Evolutionary conservation across 2,888 invertebrate species (phyloP).

Genomic region (Mythimna impura): DNA sequence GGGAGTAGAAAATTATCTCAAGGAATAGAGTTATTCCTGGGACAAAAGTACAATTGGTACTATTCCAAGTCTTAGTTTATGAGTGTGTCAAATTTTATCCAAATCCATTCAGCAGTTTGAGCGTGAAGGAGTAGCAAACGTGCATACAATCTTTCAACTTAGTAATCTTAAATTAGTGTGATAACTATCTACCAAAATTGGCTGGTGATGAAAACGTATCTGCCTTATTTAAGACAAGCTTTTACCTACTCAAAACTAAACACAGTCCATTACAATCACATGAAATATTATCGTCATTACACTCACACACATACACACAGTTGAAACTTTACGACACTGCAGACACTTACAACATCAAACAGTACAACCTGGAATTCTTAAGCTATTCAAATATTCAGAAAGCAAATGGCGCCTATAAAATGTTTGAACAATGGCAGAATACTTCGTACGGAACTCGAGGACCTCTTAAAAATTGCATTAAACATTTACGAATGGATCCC

Average conservation of each 20-base stretch:
- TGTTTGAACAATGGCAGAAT: slow-evolving; percentile 62
- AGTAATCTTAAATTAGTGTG: no score
- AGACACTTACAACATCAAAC: slow-evolving; percentile 53
- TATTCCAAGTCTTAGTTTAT: no score
- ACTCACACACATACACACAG: slow-evolving; percentile 16
- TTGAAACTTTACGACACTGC: slow-evolving; percentile 48
- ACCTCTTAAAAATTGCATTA: slow-evolving; percentile 65
- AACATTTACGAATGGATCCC: slow-evolving; percentile 61
- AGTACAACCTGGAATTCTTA: slow-evolving; percentile 54
- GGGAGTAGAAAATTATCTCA: no score
- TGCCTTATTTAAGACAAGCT: no score
- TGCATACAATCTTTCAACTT: no score
- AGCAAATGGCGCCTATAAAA: slow-evolving; percentile 61
- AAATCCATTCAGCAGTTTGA: no score
- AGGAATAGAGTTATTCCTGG: no score
- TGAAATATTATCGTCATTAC: slow-evolving; percentile 48
- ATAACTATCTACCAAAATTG: no score
- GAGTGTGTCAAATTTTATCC: no score
- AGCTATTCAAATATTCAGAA: slow-evolving; percentile 64
- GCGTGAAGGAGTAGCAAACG: no score
- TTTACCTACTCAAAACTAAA: slow-evolving; percentile 25
- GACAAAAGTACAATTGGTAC: no score
- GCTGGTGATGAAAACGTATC: background rate
- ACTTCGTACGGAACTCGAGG: slow-evolving; percentile 46
- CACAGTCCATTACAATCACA: slow-evolving; percentile 40